Base-by-base conservation (phyloP, 2,797 vertebrate genomes). In the Thunnus albacares region DNA sequence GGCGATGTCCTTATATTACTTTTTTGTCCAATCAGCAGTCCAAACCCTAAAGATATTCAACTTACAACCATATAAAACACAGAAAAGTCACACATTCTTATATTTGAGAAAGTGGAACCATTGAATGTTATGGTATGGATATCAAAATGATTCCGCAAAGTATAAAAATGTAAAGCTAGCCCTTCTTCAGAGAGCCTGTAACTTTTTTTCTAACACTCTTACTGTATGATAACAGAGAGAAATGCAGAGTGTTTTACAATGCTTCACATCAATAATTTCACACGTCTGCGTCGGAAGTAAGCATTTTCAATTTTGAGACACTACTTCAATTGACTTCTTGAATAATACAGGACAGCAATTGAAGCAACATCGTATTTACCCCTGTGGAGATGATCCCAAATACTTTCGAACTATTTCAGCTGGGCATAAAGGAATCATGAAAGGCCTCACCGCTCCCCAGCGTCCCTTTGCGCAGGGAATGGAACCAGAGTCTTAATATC, bases 381-480 rank as follows among this genome's bases (percentile, higher is more conserved):
- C 90, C 92, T 9, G 70, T 90, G 90, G 92, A 94, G 87, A 91
- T 82, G 89, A 90, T 91, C 91, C 90, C 89, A 90, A 93, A 94
- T 89, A 92, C 91, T 93, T 92, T 94, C 92, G 66, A 91, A 93
- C 90, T 89, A 91, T 94, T 90, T 90, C 87, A 87, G 92, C 89
- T 71, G 90, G 90, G 87, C 93, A 94, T 91, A 92, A 93, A 94
- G 92, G 91, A 94, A 92, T 93, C 93, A 94, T 95, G 93, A 94
- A 95, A 94, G 85, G 85, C 86, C 82, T 82, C 75, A 41, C 62
- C 57, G 69, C 83, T 94, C 94, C 93, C 91, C 79, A 84, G 92
- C 45, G 91, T 92, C 93, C 92, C 90, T 92, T 83, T 90, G 93
- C 90, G 70, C 70, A 15, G 91, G 84, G 91, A 95, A 88, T 82